A percentile compares a stretch with the other conserved stretches of the same genome.
phyloP scores from a whole-genome alignment of 2,113 vertebrate genomes.

The Cynopterus brachyotis region DNA sequence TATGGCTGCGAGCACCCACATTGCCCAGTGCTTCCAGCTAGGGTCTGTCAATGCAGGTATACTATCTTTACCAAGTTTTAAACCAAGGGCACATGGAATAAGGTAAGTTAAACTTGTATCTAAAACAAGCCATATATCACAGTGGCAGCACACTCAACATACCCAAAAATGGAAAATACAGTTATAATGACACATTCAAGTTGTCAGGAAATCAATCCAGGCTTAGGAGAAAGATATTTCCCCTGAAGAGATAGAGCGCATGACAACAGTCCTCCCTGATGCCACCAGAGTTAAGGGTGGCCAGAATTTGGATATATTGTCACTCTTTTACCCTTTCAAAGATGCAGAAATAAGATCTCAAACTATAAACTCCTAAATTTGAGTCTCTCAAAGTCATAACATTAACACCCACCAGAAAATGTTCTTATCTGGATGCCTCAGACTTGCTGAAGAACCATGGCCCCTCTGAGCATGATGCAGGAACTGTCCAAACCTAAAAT shows the following conservation, averaged over 20 bases:
- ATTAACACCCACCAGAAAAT: background rate
- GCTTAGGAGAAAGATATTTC: background rate
- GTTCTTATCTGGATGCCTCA: background rate
- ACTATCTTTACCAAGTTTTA: background rate
- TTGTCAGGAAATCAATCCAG: background rate
- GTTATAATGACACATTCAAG: background rate
- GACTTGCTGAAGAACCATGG: background rate
- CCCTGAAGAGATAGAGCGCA: rapidly evolving
- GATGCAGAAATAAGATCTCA: background rate
- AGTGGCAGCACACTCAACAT: background rate
- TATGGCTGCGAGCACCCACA: background rate
- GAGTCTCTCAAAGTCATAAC: background rate
- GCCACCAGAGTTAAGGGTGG: background rate
- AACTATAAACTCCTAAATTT: background rate
- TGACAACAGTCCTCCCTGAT: too few species aligned
- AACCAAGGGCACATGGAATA: background rate
- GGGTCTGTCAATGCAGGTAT: background rate
- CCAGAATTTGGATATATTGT: background rate
- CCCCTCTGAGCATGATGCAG: background rate
- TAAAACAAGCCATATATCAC: background rate
- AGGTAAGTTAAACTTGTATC: background rate
- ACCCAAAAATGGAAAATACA: background rate
- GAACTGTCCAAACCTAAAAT: background rate
- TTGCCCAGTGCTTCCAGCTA: background rate
- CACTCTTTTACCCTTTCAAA: background rate